Evolutionary conservation across 2,888 invertebrate species (phyloP).

Genomic region (Dermolepida albohirtum): DNA sequence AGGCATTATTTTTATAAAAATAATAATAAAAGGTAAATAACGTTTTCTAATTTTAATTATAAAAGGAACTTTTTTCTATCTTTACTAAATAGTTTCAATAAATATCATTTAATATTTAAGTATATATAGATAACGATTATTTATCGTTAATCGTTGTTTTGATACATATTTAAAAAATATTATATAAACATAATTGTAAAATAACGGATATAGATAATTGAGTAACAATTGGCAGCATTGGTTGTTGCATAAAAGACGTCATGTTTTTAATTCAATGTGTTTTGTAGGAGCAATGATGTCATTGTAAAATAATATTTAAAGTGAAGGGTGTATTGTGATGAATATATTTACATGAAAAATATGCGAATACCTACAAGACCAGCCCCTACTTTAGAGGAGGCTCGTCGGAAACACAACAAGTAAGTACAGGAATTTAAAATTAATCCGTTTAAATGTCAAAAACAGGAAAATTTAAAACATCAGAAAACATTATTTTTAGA

Average conservation of each 20-base stretch:
- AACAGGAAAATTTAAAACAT: background rate
- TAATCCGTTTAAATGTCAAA: conserved; percentile 9
- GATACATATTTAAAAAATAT: no score
- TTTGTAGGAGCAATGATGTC: conserved; percentile 28
- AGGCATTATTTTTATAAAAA: no score
- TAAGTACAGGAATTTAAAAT: conserved; percentile 24
- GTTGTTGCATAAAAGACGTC: conserved; percentile 31
- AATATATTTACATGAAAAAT: conserved; percentile 49
- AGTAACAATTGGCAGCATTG: conserved; percentile 17
- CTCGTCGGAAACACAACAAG: conserved; percentile 44
- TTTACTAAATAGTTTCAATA: no score
- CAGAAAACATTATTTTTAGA: background rate
- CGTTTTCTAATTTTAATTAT: no score
- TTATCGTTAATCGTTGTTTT: no score
- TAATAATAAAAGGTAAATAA: no score
- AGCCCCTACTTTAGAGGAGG: conserved; percentile 50
- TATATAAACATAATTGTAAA: no score
- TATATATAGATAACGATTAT: no score
- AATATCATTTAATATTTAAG: no score
- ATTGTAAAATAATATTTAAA: conserved; percentile 39
- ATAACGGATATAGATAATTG: no score
- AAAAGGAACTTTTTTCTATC: no score
- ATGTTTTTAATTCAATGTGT: conserved; percentile 25
- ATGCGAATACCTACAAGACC: conserved; percentile 51
- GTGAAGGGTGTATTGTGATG: conserved; percentile 39